Evolutionary conservation across 2,113 vertebrate species (phyloP), one percentile per base, ranked within the genome.

Genomic region (Onychostoma macrolepis): DNA sequence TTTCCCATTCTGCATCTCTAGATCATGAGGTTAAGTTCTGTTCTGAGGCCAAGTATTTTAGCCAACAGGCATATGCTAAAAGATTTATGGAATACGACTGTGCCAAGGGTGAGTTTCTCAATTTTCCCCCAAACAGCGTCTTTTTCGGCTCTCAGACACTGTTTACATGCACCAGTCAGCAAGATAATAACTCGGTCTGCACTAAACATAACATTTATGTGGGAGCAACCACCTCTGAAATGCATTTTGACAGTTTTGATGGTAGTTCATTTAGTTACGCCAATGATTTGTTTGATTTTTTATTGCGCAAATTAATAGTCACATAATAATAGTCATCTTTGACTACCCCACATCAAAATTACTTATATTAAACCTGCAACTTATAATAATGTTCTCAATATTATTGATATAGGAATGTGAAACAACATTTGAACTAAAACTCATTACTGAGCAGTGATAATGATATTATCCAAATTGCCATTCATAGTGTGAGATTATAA

Each of bases 41-140:
- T 93, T 93, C 91, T 85, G 89, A 92, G 91, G 67, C 84, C 89
- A 91, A 94, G 92, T 93, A 88, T 93, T 94, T 93, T 92, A 93
- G 94, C 94, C 92, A 93, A 89, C 85, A 93, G 92, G 93, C 93
- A 93, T 90, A 91, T 90, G 85, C 87, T 95, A 91, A 93, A 94
- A 94, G 91, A 95, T 95, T 94, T 92, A 95, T 94, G 91, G 84
- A 88, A 71, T 87, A 90, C 85, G 90, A 82, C 87, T 92, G 88
- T 87, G 91, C 93, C 92, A 94, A 89, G 91, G 92, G 91, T 93
- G 92, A 92, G 92, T 90, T 93, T 91, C 92, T 92, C 90, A 86
- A 88, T 92, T 93, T 89, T 90, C 90, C 90, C 90, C 87, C 90
- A 90, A 92, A 93, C 92, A 89, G 90, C 90, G 89, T 92, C 91